Percentiles rank a stretch among this genome's conserved stretches.
phyloP scores from a whole-genome alignment of 2,113 vertebrate genomes.

The Gavia stellata region DNA sequence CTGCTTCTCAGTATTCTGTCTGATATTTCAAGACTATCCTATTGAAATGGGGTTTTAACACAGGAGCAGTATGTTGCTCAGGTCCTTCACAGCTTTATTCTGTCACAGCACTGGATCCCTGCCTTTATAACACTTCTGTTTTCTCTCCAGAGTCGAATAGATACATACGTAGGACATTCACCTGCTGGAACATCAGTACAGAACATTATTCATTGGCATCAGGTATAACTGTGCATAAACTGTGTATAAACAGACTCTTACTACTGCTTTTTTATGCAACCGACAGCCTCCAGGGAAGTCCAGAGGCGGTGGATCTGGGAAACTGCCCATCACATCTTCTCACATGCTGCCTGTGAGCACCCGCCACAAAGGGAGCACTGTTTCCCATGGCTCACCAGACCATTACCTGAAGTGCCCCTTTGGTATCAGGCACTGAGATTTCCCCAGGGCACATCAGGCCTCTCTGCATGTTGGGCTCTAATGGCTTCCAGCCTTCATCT shows the following conservation, averaged over 20 bases:
- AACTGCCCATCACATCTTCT: neutral
- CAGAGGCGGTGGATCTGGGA: neutral
- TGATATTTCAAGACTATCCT: neutral
- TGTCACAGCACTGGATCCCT: neutral
- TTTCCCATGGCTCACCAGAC: neutral
- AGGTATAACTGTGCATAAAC: neutral
- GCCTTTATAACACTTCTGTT: neutral
- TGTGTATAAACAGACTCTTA: neutral
- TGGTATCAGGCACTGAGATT: neutral
- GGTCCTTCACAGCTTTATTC: neutral
- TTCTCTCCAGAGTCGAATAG: conserved; percentile 26
- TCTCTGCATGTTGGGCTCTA: neutral
- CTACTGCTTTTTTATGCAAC: neutral
- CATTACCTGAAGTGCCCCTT: neutral
- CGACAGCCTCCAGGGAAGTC: neutral
- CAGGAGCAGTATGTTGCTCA: neutral
- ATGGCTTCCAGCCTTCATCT: neutral
- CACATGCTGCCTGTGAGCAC: neutral
- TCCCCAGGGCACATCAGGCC: neutral
- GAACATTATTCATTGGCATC: conserved; percentile 21
- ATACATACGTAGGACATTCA: neutral
- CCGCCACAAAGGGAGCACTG: neutral
- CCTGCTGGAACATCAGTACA: conserved; percentile 44
- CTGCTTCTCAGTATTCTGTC: neutral
- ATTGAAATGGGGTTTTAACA: neutral